Percentiles rank a stretch among this genome's conserved stretches.
phyloP scores from a whole-genome alignment of 2,888 invertebrate genomes.

The Orchesella flavescens region DNA sequence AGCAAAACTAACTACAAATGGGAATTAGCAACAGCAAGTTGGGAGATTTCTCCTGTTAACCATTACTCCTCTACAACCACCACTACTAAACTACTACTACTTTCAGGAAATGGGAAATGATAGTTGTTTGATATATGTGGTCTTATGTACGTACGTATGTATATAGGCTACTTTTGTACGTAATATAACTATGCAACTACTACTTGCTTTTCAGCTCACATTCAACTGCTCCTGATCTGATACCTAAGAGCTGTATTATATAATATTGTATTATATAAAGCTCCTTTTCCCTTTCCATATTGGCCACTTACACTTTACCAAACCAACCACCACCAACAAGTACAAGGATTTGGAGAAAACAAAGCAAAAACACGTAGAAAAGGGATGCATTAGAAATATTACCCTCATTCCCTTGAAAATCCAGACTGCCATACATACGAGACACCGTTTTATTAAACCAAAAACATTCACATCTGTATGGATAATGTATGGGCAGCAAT shows the following conservation, averaged over 20 bases:
- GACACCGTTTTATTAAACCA: slow-evolving; percentile 18
- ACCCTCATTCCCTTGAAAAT: slow-evolving; percentile 7
- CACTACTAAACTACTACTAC: slow-evolving; percentile 29
- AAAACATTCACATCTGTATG: slow-evolving; percentile 17
- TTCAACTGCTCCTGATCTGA: too few species aligned
- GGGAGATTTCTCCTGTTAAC: slow-evolving; percentile 41
- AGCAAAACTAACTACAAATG: slow-evolving; percentile 53
- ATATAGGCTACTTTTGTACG: neutral
- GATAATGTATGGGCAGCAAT: slow-evolving; percentile 1
- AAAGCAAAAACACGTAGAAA: slow-evolving; percentile 22
- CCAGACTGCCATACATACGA: neutral
- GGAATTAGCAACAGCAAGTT: slow-evolving; percentile 42
- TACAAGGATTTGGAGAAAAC: neutral
- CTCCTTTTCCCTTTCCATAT: neutral
- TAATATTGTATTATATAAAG: too few species aligned
- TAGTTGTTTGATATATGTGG: slow-evolving; percentile 48
- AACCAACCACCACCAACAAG: neutral
- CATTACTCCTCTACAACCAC: slow-evolving; percentile 16
- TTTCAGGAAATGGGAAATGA: slow-evolving; percentile 48
- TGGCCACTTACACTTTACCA: neutral
- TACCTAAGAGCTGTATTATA: too few species aligned
- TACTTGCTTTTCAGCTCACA: too few species aligned
- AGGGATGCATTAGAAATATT: slow-evolving; percentile 26
- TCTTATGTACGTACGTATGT: neutral
- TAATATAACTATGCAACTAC: too few species aligned